Evolutionary conservation across 1,140 invertebrate genomes (phyloP), one percentile per base, ranked within the genome.

Genomic region (Hyles euphorbiae): DNA sequence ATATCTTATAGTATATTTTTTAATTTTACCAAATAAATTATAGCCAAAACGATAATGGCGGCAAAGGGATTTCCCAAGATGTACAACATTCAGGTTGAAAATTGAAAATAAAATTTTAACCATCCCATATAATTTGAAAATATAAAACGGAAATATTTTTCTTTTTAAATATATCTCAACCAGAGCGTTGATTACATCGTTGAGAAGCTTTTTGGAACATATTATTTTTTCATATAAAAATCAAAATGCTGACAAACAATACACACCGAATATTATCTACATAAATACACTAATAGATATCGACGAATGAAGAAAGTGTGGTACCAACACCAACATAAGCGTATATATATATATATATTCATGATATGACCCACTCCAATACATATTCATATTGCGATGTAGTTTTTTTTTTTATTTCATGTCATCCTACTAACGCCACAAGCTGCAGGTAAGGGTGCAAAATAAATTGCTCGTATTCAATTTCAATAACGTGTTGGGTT

Each of bases 381-480:
- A 75, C 63, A 68, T 64, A 71, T 66, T 66, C 62, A 60, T 64
- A 40, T 40, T 40, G 36, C 36, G 36, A 63, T 58, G 53, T 56
- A 63, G 69, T 69, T 58, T 69, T 66, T 73, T 76, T 63, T 60
- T 56, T 70, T 58, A 68, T 44, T 65, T 72, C 60, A 70, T 68
- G 68, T 71, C 56, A 61, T 63, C 69, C 77, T 86, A 88, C 70
- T 53, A 76, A 85, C 81, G 85, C 85, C 83, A 88, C 83, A 88
- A 88, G 85, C 83, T 70, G 67, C 59, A 60, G 60, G 60, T 46
- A 67, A 66, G 58, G 61, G 65, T 67, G 65, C 65, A 67, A 63
- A 67, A 67, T 67, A 67, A 67, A 67, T 67, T 63, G 65, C 65
- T 22, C 22, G 50, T 67, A 70, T 40, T 67, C 63, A 70, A 72